These are phyloP conservation scores for Scolopax bukidnonensis DNA, from an alignment of 2,797 vertebrate genomes.

Conservation along the genomic window DNA sequence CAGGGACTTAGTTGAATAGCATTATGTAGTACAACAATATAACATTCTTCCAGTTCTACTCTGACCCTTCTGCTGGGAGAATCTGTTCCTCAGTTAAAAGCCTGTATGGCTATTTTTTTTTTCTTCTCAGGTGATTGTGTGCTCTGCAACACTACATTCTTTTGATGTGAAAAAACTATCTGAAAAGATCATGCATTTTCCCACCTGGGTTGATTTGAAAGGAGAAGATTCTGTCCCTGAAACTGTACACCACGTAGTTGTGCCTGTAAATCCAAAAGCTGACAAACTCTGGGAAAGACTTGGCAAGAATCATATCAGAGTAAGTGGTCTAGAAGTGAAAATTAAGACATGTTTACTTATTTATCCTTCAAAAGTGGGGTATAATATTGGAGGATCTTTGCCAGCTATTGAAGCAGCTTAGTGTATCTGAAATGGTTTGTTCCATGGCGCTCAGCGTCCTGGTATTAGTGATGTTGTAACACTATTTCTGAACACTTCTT, in stretches of 20 bases:
- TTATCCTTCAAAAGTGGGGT: background rate
- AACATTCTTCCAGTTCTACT: background rate
- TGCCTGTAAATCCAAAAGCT: slow-evolving; percentile 91
- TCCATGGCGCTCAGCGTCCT: background rate
- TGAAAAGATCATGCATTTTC: slow-evolving; percentile 99
- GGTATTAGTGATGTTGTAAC: background rate
- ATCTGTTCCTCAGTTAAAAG: background rate
- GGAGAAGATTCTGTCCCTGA: slow-evolving; percentile 98
- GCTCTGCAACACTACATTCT: slow-evolving; percentile 96
- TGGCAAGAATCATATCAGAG: slow-evolving; percentile 89
- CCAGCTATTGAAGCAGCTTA: background rate
- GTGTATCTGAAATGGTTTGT: background rate
- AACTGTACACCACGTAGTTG: slow-evolving; percentile 95
- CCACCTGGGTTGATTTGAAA: slow-evolving; percentile 98
- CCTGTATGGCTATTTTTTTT: background rate
- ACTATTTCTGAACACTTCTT: background rate
- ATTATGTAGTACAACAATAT: too few species aligned
- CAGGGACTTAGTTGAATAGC: too few species aligned
- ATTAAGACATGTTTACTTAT: background rate
- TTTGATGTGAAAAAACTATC: slow-evolving; percentile 98
- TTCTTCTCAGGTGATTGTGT: slow-evolving; percentile 90
- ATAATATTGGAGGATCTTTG: background rate
- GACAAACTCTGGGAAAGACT: slow-evolving; percentile 93
- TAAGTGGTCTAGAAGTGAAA: slow-evolving; percentile 62
- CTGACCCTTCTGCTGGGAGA: background rate